phyloP scores from a whole-genome alignment of 2,113 vertebrate genomes.

The Myiagra hebetior region DNA sequence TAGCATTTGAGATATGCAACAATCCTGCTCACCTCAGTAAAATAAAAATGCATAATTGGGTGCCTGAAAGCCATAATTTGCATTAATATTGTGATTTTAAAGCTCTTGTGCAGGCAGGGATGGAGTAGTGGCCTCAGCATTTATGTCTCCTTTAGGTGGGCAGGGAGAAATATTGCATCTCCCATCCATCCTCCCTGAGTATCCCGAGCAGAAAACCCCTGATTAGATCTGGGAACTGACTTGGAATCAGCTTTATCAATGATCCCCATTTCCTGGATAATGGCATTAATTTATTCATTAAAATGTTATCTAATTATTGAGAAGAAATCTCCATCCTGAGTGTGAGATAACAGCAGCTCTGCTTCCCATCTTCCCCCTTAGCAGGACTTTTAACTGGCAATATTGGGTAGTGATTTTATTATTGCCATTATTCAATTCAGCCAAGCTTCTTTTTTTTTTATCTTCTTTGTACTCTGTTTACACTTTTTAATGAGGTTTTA shows the following conservation, averaged over 20 bases:
- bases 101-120: background rate
- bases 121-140: background rate
- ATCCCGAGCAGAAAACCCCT: background rate
- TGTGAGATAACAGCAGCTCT: constrained; percentile 8
- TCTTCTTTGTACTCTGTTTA: constrained; percentile 42
- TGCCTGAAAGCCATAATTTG: background rate
- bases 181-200: background rate
- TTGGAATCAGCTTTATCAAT: background rate
- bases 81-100: background rate
- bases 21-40: constrained; percentile 7
- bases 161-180: background rate
- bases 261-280: constrained; percentile 23
- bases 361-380: background rate
- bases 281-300: constrained; percentile 66
- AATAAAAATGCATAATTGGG: background rate
- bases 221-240: constrained; percentile 27
- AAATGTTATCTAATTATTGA: constrained; percentile 55
- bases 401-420: constrained; percentile 47
- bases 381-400: constrained; percentile 11
- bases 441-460: background rate
- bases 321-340: constrained; percentile 25
- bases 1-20: background rate
- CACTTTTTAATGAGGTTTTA: constrained; percentile 66
- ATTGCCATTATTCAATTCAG: constrained; percentile 29
- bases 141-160: background rate